Evolutionary conservation across 2,888 invertebrate species (phyloP), one percentile per base, ranked within the genome.

Genomic region (Macrophya annulata): DNA sequence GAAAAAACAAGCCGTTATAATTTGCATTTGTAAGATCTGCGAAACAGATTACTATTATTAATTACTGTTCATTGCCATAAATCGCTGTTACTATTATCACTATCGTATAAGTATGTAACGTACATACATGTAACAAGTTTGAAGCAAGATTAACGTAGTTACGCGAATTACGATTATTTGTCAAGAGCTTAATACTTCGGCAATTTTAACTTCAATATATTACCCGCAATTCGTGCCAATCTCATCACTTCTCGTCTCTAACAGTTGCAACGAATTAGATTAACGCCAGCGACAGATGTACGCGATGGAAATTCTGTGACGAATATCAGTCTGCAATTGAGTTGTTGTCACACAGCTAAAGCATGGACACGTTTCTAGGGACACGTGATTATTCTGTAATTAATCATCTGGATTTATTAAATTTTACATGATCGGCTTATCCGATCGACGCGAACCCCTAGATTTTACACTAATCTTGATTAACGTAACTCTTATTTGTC

Each of bases 191-290:
- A 37, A 37, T 68, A 74, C 25, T 74, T 45, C 72, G n/a, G n/a
- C 21, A 72, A 45, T 45, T 72, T 72, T 10, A 72, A 2, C 9
- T 12, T 45, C 25, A 72, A 10, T 25, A 43, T 25, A 72, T 72
- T 8, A 43, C 21, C 77, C 77, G 31, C 15, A 17, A 8, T 37
- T 55, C 1, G 51, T 10, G 9, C 48, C 31, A 77, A 77, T 77
- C 51, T 37, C 51, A 51, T 51, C 21, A 25, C 4, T 21, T 1
- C n/a, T 31, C 9, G 76, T 48, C 48, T 48, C 17, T 21, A 76
- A 76, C 48, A 48, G 76, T 48, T 76, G 76, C 25, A 76, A 45
- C 48, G 21, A 76, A 55, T 77, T 55, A n/a, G 37, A 77, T 77
- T 10, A 77, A 77, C 17, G 55, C 48, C 76, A 25, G 31, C 48